These are phyloP conservation scores for Cossypha niveicapilla DNA, from an alignment of 2,797 vertebrate genomes.

Conservation along the genomic window DNA sequence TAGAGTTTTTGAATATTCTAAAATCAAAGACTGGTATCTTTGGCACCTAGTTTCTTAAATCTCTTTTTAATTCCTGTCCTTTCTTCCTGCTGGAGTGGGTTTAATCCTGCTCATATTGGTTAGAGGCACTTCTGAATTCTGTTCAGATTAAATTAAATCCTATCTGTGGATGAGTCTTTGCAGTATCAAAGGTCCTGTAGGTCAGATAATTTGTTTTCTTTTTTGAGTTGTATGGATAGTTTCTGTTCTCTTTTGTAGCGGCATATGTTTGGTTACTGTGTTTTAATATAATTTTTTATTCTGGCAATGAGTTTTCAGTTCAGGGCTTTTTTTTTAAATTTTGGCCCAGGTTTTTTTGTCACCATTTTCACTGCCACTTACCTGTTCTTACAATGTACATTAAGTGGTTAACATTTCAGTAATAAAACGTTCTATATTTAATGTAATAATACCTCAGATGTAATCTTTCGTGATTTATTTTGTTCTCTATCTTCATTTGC, in stretches of 20 bases:
- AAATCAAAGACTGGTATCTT: background rate
- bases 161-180: background rate
- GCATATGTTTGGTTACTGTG: background rate
- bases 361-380: background rate
- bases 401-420: background rate
- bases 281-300: background rate
- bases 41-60: background rate
- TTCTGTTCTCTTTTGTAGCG: background rate
- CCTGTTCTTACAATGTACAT: background rate
- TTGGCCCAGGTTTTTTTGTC: background rate
- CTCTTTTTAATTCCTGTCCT: background rate
- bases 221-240: background rate
- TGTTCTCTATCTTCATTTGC: background rate
- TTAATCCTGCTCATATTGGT: background rate
- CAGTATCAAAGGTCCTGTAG: background rate
- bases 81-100: background rate
- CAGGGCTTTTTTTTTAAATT: fast-evolving
- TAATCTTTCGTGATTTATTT: background rate
- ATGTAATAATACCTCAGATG: background rate
- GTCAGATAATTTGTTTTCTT: background rate
- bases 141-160: background rate
- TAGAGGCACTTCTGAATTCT: background rate
- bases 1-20: background rate
- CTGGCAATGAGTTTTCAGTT: background rate
- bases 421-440: background rate